phyloP scores from a whole-genome alignment of 1,140 invertebrate species.

The Eriosoma lanigerum region DNA sequence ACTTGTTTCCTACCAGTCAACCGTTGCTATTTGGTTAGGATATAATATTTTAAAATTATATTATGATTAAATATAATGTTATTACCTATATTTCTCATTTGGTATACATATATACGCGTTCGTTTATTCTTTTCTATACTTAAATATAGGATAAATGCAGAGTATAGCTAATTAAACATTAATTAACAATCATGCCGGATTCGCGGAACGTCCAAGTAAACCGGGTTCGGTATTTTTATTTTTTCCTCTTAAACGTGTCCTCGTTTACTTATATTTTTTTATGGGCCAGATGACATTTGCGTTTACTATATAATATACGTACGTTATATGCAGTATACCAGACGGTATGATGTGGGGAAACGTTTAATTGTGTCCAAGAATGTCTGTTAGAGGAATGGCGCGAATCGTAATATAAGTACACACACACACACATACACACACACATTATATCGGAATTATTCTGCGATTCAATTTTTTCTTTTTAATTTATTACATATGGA shows the following conservation, averaged over 20 bases:
- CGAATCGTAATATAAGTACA: conserved; percentile 31
- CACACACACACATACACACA: neutral
- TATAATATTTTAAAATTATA: too few species aligned
- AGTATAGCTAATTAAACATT: conserved; percentile 42
- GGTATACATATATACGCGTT: too few species aligned
- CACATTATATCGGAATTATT: conserved; percentile 30
- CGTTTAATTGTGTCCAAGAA: conserved; percentile 31
- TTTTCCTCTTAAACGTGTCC: conserved; percentile 25
- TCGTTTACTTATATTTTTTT: conserved; percentile 35
- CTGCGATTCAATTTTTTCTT: conserved; percentile 17
- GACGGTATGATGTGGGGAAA: conserved; percentile 30
- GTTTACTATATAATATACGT: neutral
- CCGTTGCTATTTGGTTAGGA: too few species aligned
- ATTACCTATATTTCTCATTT: too few species aligned
- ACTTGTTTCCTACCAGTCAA: too few species aligned
- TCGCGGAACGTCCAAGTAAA: conserved; percentile 46
- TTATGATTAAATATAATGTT: too few species aligned
- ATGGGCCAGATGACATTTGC: conserved; percentile 43
- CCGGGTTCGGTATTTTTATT: conserved; percentile 29
- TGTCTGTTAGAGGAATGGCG: conserved; percentile 19
- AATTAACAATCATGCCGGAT: conserved; percentile 46
- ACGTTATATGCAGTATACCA: too few species aligned
- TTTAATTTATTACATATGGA: conserved; percentile 3
- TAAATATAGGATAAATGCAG: neutral
- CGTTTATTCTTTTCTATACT: too few species aligned